Percentiles rank a stretch among this genome's conserved stretches.
phyloP scores from a whole-genome alignment of 1,140 invertebrate species.

The Hypothenemus hampei region DNA sequence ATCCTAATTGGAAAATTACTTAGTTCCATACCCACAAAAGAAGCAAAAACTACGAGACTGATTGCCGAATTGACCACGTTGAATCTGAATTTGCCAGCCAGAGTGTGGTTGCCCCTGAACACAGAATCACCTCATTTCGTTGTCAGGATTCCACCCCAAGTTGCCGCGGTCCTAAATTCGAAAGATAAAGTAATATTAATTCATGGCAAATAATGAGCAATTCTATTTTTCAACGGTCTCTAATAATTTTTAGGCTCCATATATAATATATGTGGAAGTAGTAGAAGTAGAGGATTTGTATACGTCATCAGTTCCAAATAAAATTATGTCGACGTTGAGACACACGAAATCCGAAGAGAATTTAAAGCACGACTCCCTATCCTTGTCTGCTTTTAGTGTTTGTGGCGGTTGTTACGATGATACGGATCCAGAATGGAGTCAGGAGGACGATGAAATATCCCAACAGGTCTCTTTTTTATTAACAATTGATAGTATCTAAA shows the following conservation, averaged over 20 bases:
- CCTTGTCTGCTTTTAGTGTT: constrained; percentile 42
- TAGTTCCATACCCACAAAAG: constrained; percentile 87
- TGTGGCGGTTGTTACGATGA: constrained; percentile 45
- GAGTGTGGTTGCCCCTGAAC: constrained; percentile 93
- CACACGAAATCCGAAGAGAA: constrained; percentile 95
- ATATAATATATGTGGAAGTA: constrained; percentile 96
- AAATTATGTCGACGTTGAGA: constrained; percentile 73
- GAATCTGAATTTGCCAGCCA: constrained; percentile 94
- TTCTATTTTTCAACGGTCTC: background rate
- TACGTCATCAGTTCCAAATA: constrained; percentile 70
- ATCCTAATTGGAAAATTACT: constrained; percentile 89
- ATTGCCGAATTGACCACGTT: constrained; percentile 88
- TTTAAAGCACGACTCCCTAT: constrained; percentile 49
- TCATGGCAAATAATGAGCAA: background rate
- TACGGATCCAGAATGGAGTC: constrained; percentile 77
- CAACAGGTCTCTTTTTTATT: constrained; percentile 63
- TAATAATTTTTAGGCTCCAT: constrained; percentile 72
- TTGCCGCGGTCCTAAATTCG: constrained; percentile 94
- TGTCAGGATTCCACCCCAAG: constrained; percentile 87
- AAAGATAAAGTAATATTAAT: constrained; percentile 81
- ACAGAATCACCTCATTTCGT: constrained; percentile 71
- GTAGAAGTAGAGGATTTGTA: constrained; percentile 86
- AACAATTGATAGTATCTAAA: no score
- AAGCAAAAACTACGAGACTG: constrained; percentile 84
- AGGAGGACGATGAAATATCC: constrained; percentile 91